Evolutionary conservation across 2,797 vertebrate genomes (phyloP).

Genomic region (Crypturellus tataupa): DNA sequence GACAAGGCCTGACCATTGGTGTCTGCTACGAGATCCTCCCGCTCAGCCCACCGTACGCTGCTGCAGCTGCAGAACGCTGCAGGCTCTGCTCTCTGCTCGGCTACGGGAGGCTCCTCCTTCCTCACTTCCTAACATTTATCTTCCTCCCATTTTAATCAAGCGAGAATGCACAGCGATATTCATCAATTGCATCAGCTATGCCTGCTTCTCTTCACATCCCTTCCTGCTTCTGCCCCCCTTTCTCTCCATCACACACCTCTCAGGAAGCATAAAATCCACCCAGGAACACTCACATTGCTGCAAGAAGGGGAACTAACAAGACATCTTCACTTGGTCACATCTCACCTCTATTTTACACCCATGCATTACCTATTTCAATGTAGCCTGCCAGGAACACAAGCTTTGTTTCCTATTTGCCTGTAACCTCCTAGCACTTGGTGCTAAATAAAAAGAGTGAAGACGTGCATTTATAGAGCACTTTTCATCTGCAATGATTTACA

Average conservation of each 20-base stretch:
- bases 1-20: background rate
- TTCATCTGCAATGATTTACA: slow-evolving; percentile 11
- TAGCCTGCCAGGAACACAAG: background rate
- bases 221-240: background rate
- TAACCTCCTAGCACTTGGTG: background rate
- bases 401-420: background rate
- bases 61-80: background rate
- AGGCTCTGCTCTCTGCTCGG: background rate
- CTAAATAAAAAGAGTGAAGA: background rate
- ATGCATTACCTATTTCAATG: background rate
- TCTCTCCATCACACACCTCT: background rate
- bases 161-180: background rate
- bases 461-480: background rate
- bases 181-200: background rate
- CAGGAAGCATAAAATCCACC: background rate
- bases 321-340: background rate
- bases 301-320: background rate
- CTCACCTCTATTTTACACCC: background rate
- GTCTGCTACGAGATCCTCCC: background rate
- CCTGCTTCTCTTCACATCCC: background rate
- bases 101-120: background rate
- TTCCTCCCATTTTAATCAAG: background rate
- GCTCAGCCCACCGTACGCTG: background rate
- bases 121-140: background rate
- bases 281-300: background rate